phyloP scores from a whole-genome alignment of 2,888 invertebrate species.

The Microctonus hyperodae region DNA sequence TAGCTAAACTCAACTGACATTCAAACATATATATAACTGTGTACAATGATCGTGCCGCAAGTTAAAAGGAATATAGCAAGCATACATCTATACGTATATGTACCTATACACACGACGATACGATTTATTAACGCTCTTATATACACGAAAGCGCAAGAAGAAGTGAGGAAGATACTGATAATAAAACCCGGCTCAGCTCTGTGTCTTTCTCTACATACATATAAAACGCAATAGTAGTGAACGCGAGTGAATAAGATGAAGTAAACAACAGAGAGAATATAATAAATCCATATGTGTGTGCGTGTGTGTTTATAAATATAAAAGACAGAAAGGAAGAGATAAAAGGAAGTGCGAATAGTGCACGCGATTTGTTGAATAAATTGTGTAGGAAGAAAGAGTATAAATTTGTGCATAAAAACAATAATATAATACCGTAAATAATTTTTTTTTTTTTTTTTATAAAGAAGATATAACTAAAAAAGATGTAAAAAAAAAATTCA shows the following conservation, averaged over 20 bases:
- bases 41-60: background rate
- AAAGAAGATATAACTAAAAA: too few species aligned
- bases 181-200: conserved; percentile 9
- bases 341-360: conserved; percentile 17
- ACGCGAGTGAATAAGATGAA: conserved; percentile 7
- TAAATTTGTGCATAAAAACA: too few species aligned
- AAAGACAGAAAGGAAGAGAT: conserved; percentile 23
- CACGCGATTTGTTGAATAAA: conserved; percentile 23
- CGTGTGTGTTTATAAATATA: conserved; percentile 21
- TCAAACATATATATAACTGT: conserved; percentile 3
- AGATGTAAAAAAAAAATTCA: conserved; percentile 13
- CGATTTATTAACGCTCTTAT: conserved; percentile 32
- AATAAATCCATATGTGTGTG: too few species aligned
- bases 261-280: background rate
- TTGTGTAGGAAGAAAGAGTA: conserved; percentile 21
- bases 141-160: conserved; percentile 21
- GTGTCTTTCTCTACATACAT: too few species aligned
- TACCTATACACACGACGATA: too few species aligned
- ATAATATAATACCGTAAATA: too few species aligned
- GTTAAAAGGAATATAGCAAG: too few species aligned
- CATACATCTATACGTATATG: too few species aligned
- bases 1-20: background rate
- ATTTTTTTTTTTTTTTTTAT: too few species aligned
- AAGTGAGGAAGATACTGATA: conserved; percentile 22
- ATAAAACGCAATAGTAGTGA: conserved; percentile 17